These are phyloP conservation scores for Andrena camellia DNA, from an alignment of 2,888 invertebrate genomes.

Conservation along the genomic window DNA sequence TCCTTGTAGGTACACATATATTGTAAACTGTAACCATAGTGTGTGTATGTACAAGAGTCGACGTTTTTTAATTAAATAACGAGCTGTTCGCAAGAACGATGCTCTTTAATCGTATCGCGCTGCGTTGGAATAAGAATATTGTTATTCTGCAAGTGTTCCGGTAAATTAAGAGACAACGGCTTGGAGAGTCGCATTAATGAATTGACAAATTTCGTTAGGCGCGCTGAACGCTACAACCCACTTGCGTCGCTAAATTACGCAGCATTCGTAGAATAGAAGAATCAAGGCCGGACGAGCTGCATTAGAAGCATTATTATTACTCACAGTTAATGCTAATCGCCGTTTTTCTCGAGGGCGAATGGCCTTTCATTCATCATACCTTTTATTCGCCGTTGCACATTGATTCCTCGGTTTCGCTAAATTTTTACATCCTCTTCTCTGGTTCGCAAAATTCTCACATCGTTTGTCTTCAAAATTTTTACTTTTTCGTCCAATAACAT, in stretches of 20 bases:
- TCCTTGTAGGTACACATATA: too few species aligned
- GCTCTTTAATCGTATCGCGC: conserved; percentile 9
- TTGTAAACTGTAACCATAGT: too few species aligned
- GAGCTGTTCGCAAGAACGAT: not conserved
- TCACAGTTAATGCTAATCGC: conserved; percentile 64
- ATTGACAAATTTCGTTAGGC: conserved; percentile 68
- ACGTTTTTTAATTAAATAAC: not conserved
- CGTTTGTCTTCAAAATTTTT: too few species aligned
- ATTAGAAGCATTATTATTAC: conserved; percentile 80
- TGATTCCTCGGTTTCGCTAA: not conserved
- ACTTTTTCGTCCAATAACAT: too few species aligned
- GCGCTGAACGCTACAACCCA: conserved; percentile 72
- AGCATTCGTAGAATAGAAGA: conserved; percentile 78
- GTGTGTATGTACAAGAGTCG: not conserved
- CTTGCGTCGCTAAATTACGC: conserved; percentile 78
- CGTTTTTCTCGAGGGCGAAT: conserved; percentile 61
- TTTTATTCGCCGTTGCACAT: not conserved
- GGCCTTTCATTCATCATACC: conserved; percentile 40
- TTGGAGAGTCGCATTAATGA: conserved; percentile 30
- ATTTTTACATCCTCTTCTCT: not conserved
- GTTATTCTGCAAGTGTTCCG: conserved; percentile 9
- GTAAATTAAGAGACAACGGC: conserved; percentile 36
- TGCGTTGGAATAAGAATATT: conserved; percentile 23
- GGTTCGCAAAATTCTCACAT: too few species aligned
- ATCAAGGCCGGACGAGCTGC: conserved; percentile 82